A percentile compares a stretch with the other conserved stretches of the same genome.
Evolutionary conservation across 2,888 invertebrate species (phyloP).

Genomic region (Orthonychiurus folsomi): DNA sequence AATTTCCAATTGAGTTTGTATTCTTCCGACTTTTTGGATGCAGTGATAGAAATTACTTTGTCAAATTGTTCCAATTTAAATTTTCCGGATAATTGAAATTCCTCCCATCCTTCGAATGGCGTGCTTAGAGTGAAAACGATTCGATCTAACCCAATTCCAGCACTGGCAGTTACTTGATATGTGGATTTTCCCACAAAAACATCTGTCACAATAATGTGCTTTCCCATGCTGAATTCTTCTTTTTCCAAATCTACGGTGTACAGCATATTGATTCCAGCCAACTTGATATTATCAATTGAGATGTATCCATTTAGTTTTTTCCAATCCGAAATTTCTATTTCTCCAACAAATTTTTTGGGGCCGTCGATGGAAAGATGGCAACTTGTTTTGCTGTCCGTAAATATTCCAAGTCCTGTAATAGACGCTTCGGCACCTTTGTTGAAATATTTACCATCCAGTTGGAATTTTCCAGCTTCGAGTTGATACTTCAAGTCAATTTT

Average conservation of each 20-base stretch:
- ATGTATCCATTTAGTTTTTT: not conserved
- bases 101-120: slow-evolving; percentile 30
- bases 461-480: not conserved
- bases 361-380: not conserved
- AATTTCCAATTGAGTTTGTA: slow-evolving; percentile 8
- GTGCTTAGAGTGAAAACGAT: slow-evolving; percentile 24
- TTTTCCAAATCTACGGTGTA: slow-evolving; percentile 14
- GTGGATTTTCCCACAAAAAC: slow-evolving; percentile 14
- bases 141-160: slow-evolving; percentile 28
- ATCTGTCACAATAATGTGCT: slow-evolving; percentile 21
- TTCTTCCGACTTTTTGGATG: slow-evolving; percentile 9
- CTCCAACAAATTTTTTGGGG: not conserved
- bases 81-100: slow-evolving; percentile 20
- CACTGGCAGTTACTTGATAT: slow-evolving; percentile 16
- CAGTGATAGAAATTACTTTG: slow-evolving; percentile 5
- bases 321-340: not conserved
- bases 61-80: slow-evolving; percentile 13
- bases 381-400: not conserved
- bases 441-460: slow-evolving; percentile 9
- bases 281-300: not conserved
- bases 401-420: not conserved
- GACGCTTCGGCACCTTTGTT: not conserved
- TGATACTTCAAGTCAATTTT: not conserved
- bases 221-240: slow-evolving; percentile 25
- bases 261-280: not conserved